Evolutionary conservation across 1,140 invertebrate genomes (phyloP).

Genomic region (Theocolax elegans): DNA sequence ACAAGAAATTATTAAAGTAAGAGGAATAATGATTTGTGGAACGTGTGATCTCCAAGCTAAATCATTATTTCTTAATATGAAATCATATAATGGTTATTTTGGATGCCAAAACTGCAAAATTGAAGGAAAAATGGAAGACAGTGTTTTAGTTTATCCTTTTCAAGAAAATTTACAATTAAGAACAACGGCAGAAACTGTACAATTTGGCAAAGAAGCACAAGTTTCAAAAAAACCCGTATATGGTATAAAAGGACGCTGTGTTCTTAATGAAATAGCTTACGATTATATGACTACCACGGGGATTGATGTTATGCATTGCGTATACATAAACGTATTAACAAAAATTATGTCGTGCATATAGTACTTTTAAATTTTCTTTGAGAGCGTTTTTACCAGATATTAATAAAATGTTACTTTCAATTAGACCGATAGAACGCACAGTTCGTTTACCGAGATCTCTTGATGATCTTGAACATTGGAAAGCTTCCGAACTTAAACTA

Average conservation of each 20-base stretch:
- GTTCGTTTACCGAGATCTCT: slow-evolving; percentile 30
- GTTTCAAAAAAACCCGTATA: neutral
- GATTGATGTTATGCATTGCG: slow-evolving; percentile 29
- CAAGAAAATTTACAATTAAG: neutral
- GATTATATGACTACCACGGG: slow-evolving; percentile 2
- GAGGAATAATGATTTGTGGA: slow-evolving; percentile 2
- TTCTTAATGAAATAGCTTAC: neutral
- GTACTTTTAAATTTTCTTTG: slow-evolving; percentile 28
- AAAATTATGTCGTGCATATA: neutral
- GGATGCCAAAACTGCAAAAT: slow-evolving; percentile 3
- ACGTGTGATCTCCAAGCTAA: neutral
- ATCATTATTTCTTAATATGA: neutral
- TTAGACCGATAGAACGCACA: slow-evolving; percentile 40
- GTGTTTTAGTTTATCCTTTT: neutral
- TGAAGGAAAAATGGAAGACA: neutral
- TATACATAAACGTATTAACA: slow-evolving; percentile 11
- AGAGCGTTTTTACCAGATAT: slow-evolving; percentile 13
- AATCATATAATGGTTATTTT: neutral
- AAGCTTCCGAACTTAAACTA: slow-evolving; percentile 39
- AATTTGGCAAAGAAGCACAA: neutral
- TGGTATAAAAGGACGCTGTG: slow-evolving; percentile 20
- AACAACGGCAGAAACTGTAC: slow-evolving; percentile 9
- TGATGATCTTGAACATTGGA: slow-evolving; percentile 28
- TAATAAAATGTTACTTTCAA: neutral
- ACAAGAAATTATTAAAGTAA: neutral